These are phyloP conservation scores for Yoshiicerus persimilis DNA, from an alignment of 1,140 invertebrate genomes.

Conservation along the genomic window DNA sequence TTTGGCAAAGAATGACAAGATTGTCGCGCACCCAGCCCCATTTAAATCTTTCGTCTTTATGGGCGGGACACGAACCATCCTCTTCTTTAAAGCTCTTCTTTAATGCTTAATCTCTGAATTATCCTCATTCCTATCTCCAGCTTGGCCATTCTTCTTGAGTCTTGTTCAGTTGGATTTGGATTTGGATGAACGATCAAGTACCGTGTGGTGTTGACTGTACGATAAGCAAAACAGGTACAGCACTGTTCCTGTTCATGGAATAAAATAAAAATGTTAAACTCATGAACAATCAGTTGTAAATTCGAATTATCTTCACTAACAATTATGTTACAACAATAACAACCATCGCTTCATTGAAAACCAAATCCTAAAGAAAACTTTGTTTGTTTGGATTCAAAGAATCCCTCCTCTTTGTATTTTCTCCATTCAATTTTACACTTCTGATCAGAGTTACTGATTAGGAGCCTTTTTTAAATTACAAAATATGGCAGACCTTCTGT, in stretches of 20 bases:
- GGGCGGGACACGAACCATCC: constrained; percentile 18
- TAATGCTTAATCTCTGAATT: constrained; percentile 5
- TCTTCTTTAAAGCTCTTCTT: constrained; percentile 15
- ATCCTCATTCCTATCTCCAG: background rate
- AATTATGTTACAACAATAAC: background rate
- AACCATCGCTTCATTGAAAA: background rate
- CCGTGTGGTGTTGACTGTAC: background rate
- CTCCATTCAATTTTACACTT: background rate
- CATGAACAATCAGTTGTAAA: background rate
- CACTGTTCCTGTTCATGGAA: background rate
- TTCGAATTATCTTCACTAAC: background rate
- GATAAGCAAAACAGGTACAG: background rate
- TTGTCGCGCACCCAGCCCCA: constrained; percentile 15
- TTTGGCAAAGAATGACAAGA: constrained; percentile 20
- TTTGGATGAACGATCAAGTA: background rate
- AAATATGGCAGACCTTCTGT: background rate
- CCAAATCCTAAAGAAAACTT: background rate
- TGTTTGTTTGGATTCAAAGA: background rate
- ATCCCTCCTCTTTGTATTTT: background rate
- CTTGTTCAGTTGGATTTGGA: background rate
- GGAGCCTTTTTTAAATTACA: background rate
- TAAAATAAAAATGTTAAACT: background rate
- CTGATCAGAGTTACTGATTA: background rate
- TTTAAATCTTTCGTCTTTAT: constrained; percentile 9
- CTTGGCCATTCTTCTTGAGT: background rate